These are phyloP conservation scores for Dolichomitus sp. DNA, from an alignment of 2,888 invertebrate genomes.

Conservation along the genomic window DNA sequence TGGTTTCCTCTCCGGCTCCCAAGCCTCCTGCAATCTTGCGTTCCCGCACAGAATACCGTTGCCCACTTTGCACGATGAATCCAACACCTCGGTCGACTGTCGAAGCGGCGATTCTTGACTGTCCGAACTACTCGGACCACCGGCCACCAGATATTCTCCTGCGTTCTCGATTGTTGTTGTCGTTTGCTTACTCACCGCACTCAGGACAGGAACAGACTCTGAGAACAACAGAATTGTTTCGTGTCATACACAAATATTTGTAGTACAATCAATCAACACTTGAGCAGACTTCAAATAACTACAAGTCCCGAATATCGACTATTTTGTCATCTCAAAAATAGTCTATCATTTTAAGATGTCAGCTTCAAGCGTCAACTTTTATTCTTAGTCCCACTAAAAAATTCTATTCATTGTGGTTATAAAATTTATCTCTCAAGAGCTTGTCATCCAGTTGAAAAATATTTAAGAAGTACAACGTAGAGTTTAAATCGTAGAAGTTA, in stretches of 20 bases:
- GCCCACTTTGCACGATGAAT: conserved; percentile 79
- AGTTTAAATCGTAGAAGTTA: too few relatives aligned
- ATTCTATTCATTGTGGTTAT: too few relatives aligned
- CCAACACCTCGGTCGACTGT: conserved; percentile 76
- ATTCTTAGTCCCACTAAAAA: too few relatives aligned
- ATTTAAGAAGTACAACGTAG: too few relatives aligned
- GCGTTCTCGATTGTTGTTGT: conserved; percentile 73
- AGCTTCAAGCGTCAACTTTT: too few relatives aligned
- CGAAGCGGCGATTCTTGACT: conserved; percentile 77
- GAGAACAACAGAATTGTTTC: conserved; percentile 21
- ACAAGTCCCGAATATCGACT: too few relatives aligned
- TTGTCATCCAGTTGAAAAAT: too few relatives aligned
- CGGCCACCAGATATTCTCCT: conserved; percentile 77
- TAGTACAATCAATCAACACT: background rate
- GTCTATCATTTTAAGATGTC: too few relatives aligned
- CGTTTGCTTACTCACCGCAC: conserved; percentile 66
- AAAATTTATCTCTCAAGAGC: too few relatives aligned
- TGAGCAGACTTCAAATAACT: too few relatives aligned
- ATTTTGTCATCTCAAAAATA: too few relatives aligned
- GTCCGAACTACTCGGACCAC: conserved; percentile 77
- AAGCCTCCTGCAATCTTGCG: conserved; percentile 84
- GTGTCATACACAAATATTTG: background rate
- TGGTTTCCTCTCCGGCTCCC: conserved; percentile 83
- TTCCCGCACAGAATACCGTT: conserved; percentile 84
- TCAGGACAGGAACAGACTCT: conserved; percentile 74